Conservation (phyloP, 2,797 vertebrate species). For the Craterocephalus amniculus region DNA sequence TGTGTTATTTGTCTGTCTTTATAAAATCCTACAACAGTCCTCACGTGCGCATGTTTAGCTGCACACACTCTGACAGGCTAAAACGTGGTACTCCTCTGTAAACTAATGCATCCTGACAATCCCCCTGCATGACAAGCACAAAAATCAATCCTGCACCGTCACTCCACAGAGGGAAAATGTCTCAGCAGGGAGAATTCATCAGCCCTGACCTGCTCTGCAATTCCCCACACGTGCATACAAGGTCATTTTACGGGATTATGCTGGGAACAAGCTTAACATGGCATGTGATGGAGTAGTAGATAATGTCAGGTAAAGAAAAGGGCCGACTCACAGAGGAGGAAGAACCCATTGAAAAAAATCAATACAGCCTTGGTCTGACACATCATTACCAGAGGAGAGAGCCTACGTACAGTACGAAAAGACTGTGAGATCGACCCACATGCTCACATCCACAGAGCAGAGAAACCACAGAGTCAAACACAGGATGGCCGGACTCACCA, state of each 20-base stretch:
- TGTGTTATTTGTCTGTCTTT: neutral
- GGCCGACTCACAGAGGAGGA: constrained; percentile 23
- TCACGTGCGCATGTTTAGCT: constrained; percentile 53
- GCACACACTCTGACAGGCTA: constrained; percentile 42
- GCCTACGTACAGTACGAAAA: neutral
- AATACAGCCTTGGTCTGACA: constrained; percentile 19
- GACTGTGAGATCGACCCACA: constrained; percentile 7
- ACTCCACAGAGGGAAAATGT: constrained; percentile 14
- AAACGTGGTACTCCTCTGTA: constrained; percentile 37
- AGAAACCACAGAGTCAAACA: constrained; percentile 7
- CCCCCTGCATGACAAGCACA: constrained; percentile 26
- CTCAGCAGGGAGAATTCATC: constrained; percentile 22
- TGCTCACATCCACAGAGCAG: neutral
- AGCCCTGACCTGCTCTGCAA: constrained; percentile 29
- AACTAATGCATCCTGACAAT: constrained; percentile 60
- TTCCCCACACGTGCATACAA: neutral
- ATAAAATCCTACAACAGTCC: neutral
- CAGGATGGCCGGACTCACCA: constrained; percentile 52
- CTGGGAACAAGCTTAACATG: constrained; percentile 14
- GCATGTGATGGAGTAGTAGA: constrained; percentile 25
- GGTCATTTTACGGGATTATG: constrained; percentile 12
- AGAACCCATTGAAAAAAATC: constrained; percentile 45
- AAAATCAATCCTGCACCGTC: constrained; percentile 59
- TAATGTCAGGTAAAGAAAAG: constrained; percentile 11
- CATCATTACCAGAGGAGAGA: neutral